A percentile compares a stretch with the other conserved stretches of the same genome.
These are phyloP conservation scores for Corbicula japonica DNA, from an alignment of 2,888 invertebrate genomes.

Conservation along the genomic window DNA sequence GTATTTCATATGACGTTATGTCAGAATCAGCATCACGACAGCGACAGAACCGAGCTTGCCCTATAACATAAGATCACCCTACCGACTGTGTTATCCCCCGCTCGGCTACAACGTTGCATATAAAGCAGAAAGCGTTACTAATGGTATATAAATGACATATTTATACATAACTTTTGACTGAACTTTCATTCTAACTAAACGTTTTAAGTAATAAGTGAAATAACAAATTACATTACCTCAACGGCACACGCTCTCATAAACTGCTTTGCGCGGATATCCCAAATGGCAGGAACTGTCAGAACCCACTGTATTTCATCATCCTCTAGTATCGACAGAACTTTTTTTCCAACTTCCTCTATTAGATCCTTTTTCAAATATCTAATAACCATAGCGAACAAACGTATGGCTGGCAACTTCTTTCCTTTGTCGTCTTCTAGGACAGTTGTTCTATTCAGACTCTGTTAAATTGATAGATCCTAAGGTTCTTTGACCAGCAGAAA, in stretches of 20 bases:
- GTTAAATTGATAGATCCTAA: neutral
- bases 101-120: no score
- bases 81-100: no score
- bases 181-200: no score
- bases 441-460: conserved; percentile 6
- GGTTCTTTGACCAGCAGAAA: neutral
- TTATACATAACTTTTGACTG: no score
- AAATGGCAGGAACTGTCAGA: conserved; percentile 24
- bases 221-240: no score
- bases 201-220: no score
- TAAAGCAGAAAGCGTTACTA: no score
- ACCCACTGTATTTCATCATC: conserved; percentile 21
- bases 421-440: conserved; percentile 9
- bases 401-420: conserved; percentile 14
- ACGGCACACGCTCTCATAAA: conserved; percentile 19
- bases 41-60: no score
- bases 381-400: conserved; percentile 15
- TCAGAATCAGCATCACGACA: no score
- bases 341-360: neutral
- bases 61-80: no score
- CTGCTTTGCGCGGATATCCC: conserved; percentile 10
- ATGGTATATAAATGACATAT: no score
- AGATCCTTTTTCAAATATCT: conserved; percentile 15
- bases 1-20: no score
- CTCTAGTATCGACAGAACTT: neutral